A percentile compares a stretch with the other conserved stretches of the same genome.
These are phyloP conservation scores for Drosophila mimica DNA, from an alignment of 2,888 invertebrate genomes.

Conservation along the genomic window DNA sequence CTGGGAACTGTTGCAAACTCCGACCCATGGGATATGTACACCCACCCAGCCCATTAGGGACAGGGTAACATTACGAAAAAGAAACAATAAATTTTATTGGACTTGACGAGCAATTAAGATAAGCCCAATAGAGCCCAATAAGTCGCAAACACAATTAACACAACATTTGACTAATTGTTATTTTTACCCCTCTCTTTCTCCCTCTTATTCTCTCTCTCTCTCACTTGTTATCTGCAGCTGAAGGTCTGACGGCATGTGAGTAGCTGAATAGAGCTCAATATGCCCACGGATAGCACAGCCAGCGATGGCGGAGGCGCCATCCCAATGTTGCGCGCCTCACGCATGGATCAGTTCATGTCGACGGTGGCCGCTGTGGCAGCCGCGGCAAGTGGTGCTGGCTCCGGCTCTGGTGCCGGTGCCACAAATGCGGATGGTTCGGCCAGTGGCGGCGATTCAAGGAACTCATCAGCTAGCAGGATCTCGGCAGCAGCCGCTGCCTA, in stretches of 20 bases:
- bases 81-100: slow-evolving; percentile 64
- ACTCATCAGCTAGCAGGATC: slow-evolving; percentile 84
- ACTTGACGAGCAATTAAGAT: slow-evolving; percentile 75
- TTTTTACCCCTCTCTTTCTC: slow-evolving; percentile 22
- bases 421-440: slow-evolving; percentile 36
- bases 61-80: slow-evolving; percentile 28
- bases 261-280: slow-evolving; percentile 50
- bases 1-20: slow-evolving; percentile 6
- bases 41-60: neutral
- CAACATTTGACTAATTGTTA: slow-evolving; percentile 74
- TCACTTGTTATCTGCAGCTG: slow-evolving; percentile 32
- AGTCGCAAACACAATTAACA: slow-evolving; percentile 67
- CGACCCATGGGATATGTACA: neutral
- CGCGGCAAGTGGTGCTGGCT: slow-evolving; percentile 79
- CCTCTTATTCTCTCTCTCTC: neutral
- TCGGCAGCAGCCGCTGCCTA: slow-evolving; percentile 84
- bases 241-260: slow-evolving; percentile 73
- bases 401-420: slow-evolving; percentile 67
- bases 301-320: slow-evolving; percentile 76
- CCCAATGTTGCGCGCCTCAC: slow-evolving; percentile 84
- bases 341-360: slow-evolving; percentile 88
- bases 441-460: slow-evolving; percentile 76
- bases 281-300: slow-evolving; percentile 83
- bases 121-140: slow-evolving; percentile 68
- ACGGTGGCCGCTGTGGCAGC: slow-evolving; percentile 82